These are phyloP conservation scores for Bothrops jararaca DNA, from an alignment of 2,113 vertebrate genomes.

Conservation along the genomic window DNA sequence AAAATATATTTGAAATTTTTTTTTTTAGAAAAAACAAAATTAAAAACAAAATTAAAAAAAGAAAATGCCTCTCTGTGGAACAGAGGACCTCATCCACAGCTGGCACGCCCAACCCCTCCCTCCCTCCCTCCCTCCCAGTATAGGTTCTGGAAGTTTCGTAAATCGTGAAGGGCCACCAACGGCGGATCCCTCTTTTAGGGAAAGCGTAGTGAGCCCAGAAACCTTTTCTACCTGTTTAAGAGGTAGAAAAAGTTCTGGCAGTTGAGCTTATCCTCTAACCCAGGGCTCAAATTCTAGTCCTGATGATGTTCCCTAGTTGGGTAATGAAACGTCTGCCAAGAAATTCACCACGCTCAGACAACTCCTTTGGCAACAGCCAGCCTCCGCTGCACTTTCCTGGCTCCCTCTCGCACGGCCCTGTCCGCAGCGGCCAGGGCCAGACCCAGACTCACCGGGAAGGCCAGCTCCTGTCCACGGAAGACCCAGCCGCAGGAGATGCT, in stretches of 20 bases:
- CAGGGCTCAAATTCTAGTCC: no score
- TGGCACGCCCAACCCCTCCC: neutral
- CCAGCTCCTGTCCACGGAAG: constrained; percentile 88
- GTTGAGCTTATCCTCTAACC: no score
- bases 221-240: neutral
- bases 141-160: no score
- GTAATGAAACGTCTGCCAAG: no score
- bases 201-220: neutral
- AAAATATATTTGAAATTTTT: no score
- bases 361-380: no score
- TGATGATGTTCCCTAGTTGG: no score
- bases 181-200: neutral
- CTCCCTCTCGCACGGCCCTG: neutral
- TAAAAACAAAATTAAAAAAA: no score
- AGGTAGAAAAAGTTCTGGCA: neutral
- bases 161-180: neutral
- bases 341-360: neutral
- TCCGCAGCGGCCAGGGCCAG: fast-evolving
- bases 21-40: no score
- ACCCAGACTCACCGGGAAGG: constrained; percentile 79
- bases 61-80: neutral
- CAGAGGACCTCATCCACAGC: neutral
- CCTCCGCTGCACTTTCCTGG: neutral
- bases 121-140: no score
- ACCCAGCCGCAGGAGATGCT: constrained; percentile 89